phyloP scores from a whole-genome alignment of 1,140 invertebrate genomes.

The Harlomillsia oculata region DNA sequence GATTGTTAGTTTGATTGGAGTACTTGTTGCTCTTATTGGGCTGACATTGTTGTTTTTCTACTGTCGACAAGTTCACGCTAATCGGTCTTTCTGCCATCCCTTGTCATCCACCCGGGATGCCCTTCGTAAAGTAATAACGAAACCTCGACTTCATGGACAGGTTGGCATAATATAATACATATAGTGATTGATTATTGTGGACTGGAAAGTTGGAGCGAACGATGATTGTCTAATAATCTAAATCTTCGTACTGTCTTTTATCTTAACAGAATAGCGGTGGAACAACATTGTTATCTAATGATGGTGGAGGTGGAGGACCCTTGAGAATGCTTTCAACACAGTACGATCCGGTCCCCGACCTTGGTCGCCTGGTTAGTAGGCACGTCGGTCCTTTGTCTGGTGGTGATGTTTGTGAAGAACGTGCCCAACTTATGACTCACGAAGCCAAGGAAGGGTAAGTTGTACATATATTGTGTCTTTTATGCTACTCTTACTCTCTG shows the following conservation, averaged over 20 bases:
- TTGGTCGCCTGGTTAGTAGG: constrained; percentile 4
- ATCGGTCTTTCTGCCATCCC: too few species aligned
- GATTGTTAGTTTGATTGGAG: too few species aligned
- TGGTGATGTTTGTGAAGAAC: constrained; percentile 20
- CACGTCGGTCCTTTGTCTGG: background rate
- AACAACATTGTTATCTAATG: constrained; percentile 17
- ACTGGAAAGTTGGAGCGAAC: too few species aligned
- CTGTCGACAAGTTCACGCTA: too few species aligned
- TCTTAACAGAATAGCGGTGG: constrained; percentile 4
- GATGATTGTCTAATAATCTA: background rate
- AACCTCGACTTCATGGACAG: too few species aligned
- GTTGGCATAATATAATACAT: too few species aligned
- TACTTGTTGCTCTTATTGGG: too few species aligned
- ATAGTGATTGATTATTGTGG: too few species aligned
- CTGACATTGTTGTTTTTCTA: too few species aligned
- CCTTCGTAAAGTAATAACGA: too few species aligned
- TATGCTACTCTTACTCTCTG: background rate
- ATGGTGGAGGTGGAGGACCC: constrained; percentile 3
- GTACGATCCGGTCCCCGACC: constrained; percentile 19
- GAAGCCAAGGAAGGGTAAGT: constrained; percentile 24
- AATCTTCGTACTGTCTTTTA: background rate
- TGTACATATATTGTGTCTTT: background rate
- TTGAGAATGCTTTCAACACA: constrained; percentile 15
- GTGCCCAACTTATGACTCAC: constrained; percentile 22
- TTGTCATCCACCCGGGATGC: too few species aligned